Conservation (phyloP, 2,888 invertebrate genomes). For the Congeria kusceri region DNA sequence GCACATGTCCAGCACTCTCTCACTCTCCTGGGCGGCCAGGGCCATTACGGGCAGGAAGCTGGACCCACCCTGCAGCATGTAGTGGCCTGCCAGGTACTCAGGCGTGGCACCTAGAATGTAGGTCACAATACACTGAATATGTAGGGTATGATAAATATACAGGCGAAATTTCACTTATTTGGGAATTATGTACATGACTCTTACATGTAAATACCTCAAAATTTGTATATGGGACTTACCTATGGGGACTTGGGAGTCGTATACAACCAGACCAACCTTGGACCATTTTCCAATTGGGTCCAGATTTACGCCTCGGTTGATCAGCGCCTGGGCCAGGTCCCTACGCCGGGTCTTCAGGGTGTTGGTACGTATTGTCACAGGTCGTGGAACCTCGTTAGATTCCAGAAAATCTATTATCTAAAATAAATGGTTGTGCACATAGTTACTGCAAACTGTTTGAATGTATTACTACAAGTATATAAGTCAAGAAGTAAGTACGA, state of each 20-base stretch:
- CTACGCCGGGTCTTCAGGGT: constrained; percentile 94
- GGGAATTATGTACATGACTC: no score
- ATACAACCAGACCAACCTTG: constrained; percentile 98
- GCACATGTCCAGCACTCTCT: constrained; percentile 97
- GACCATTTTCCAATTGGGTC: constrained; percentile 99
- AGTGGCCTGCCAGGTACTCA: constrained; percentile 99
- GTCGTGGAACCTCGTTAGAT: constrained; percentile 97
- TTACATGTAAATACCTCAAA: no score
- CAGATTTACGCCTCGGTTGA: constrained; percentile 98
- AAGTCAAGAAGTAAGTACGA: no score
- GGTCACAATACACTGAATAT: no score
- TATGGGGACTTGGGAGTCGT: constrained; percentile 97
- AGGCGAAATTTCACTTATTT: no score
- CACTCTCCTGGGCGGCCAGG: constrained; percentile 97
- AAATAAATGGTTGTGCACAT: no score
- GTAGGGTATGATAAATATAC: no score
- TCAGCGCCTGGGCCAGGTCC: constrained; percentile 95
- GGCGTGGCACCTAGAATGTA: constrained; percentile 91
- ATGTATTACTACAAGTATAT: no score
- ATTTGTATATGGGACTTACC: constrained; percentile 86
- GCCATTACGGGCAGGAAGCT: constrained; percentile 99
- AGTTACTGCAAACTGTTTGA: no score
- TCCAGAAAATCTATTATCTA: constrained; percentile 96
- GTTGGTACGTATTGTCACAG: constrained; percentile 97
- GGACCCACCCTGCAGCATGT: constrained; percentile 97